A percentile compares a stretch with the other conserved stretches of the same genome.
These are phyloP conservation scores for Myotis planiceps DNA, from an alignment of 2,797 vertebrate species.

Conservation along the genomic window DNA sequence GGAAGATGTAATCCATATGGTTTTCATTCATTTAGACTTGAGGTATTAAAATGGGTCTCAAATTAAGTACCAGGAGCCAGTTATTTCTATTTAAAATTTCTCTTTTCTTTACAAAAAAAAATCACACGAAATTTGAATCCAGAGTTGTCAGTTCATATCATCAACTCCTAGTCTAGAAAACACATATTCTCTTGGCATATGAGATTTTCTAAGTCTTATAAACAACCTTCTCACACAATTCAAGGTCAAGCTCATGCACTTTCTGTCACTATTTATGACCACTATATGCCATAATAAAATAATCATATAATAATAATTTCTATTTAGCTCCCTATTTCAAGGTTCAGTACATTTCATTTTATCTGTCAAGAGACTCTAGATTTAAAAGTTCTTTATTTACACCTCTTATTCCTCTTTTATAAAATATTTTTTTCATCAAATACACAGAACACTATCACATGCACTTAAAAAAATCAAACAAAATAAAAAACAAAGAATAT, in stretches of 20 bases:
- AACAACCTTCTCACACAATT: background rate
- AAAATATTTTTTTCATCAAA: constrained; percentile 71
- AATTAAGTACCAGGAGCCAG: background rate
- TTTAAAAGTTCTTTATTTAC: constrained; percentile 5
- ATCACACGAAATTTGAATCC: background rate
- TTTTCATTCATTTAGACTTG: constrained; percentile 59
- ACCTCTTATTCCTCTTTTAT: constrained; percentile 55
- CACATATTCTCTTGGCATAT: background rate
- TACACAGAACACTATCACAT: constrained; percentile 49
- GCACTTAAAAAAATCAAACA: background rate
- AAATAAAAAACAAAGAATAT: constrained; percentile 44
- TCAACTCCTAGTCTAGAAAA: background rate
- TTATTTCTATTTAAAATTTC: constrained; percentile 54
- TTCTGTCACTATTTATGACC: background rate
- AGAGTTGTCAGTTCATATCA: background rate
- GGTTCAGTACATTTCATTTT: background rate
- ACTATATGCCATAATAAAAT: background rate
- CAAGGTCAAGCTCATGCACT: background rate
- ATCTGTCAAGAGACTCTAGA: background rate
- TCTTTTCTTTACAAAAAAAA: constrained; percentile 11
- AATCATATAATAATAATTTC: constrained; percentile 4
- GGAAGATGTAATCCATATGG: constrained; percentile 56
- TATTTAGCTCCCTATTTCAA: background rate
- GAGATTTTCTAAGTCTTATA: background rate
- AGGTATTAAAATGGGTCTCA: constrained; percentile 41